phyloP scores from a whole-genome alignment of 2,888 invertebrate species.

The Corbicula japonica region DNA sequence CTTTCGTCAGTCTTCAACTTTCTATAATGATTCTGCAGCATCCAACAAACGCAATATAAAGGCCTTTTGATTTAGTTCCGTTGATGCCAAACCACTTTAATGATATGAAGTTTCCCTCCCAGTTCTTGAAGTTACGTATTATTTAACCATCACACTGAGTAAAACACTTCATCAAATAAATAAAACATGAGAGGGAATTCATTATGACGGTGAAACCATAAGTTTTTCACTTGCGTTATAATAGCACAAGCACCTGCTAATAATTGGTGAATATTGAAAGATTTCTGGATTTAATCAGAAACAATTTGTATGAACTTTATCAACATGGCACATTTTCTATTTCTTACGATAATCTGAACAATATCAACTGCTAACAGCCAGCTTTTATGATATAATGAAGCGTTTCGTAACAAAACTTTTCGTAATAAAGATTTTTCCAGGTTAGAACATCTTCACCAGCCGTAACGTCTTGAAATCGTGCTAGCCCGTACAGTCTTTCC shows the following conservation, averaged over 20 bases:
- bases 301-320: conserved; percentile 44
- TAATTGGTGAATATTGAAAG: conserved; percentile 30
- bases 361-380: no score
- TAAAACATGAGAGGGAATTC: conserved; percentile 23
- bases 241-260: conserved; percentile 46
- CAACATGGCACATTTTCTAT: conserved; percentile 16
- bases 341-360: no score
- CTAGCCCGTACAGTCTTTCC: no score
- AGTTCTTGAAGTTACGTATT: conserved; percentile 26
- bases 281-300: conserved; percentile 21
- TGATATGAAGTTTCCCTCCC: conserved; percentile 14
- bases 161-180: conserved; percentile 25
- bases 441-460: no score
- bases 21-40: no score
- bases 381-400: no score
- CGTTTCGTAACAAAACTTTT: no score
- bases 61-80: conserved; percentile 20
- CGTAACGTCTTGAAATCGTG: no score
- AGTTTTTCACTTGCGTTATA: conserved; percentile 35
- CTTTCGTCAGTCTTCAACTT: conserved; percentile 2
- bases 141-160: conserved; percentile 22
- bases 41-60: no score
- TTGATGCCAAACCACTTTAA: conserved; percentile 22
- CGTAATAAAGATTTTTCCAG: no score
- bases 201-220: conserved; percentile 17